Percentiles rank a stretch among this genome's conserved stretches.
Conservation (phyloP, 2,797 vertebrate genomes). For the Prionace glauca region DNA sequence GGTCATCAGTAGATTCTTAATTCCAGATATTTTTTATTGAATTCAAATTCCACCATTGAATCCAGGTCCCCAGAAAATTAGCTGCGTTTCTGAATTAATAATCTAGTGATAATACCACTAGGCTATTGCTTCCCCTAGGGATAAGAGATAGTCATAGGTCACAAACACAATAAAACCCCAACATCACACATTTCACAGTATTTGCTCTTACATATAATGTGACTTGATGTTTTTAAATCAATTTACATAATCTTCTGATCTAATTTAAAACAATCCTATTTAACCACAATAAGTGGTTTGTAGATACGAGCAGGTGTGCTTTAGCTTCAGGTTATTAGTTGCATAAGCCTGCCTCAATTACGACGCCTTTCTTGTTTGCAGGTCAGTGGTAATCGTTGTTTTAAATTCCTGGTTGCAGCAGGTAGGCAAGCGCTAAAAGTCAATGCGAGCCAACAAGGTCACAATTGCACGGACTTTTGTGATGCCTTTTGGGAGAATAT, state of each 20-base stretch:
- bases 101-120: too few species aligned
- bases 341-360: background rate
- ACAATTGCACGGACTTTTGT: conserved; percentile 47
- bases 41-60: too few species aligned
- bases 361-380: background rate
- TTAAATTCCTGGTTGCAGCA: conserved; percentile 53
- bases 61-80: too few species aligned
- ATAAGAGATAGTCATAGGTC: background rate
- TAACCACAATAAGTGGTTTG: background rate
- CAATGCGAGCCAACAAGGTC: conserved; percentile 58
- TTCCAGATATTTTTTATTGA: too few species aligned
- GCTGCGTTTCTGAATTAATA: too few species aligned
- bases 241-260: background rate
- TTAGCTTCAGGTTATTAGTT: background rate
- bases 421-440: conserved; percentile 65
- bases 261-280: background rate
- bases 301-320: background rate
- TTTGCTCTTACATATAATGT: background rate
- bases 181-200: background rate
- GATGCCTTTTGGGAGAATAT: conserved; percentile 43
- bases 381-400: conserved; percentile 39
- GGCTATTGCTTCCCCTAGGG: too few species aligned
- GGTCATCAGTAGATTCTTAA: too few species aligned
- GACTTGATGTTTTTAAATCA: background rate
- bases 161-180: background rate